These are phyloP conservation scores for Chymomyza costata DNA, from an alignment of 1,140 invertebrate genomes.

Conservation along the genomic window DNA sequence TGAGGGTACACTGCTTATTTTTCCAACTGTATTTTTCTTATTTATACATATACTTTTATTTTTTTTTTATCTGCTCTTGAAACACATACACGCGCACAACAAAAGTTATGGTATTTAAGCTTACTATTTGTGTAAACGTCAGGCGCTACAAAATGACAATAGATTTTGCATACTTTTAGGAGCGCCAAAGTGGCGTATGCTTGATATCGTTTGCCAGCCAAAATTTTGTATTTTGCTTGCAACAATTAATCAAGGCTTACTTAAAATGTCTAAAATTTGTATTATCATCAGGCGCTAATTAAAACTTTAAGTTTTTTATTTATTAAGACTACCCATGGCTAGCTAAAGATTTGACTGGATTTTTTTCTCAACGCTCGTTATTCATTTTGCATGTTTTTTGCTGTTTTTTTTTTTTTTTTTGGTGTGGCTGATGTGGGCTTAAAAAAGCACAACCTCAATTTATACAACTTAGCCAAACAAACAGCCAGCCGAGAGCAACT, in stretches of 20 bases:
- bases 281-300: conserved; percentile 30
- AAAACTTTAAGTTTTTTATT: conserved; percentile 26
- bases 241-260: conserved; percentile 17
- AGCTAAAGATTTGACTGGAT: conserved; percentile 2
- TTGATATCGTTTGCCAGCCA: too few species aligned
- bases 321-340: conserved; percentile 31
- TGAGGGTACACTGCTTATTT: background rate
- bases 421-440: conserved; percentile 7
- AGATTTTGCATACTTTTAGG: conserved; percentile 11
- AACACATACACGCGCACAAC: background rate
- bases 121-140: background rate
- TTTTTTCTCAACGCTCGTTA: conserved; percentile 25
- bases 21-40: background rate
- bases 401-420: background rate
- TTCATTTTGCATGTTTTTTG: conserved; percentile 32
- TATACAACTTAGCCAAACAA: conserved; percentile 47
- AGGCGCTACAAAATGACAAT: background rate
- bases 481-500: conserved; percentile 7
- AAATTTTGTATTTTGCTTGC: too few species aligned
- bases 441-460: conserved; percentile 26
- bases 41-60: background rate
- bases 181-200: conserved; percentile 25
- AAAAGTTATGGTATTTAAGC: too few species aligned
- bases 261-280: conserved; percentile 15
- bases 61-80: background rate